Evolutionary conservation across 2,888 invertebrate species (phyloP), one percentile per base, ranked within the genome.

Genomic region (Harmothoe impar): DNA sequence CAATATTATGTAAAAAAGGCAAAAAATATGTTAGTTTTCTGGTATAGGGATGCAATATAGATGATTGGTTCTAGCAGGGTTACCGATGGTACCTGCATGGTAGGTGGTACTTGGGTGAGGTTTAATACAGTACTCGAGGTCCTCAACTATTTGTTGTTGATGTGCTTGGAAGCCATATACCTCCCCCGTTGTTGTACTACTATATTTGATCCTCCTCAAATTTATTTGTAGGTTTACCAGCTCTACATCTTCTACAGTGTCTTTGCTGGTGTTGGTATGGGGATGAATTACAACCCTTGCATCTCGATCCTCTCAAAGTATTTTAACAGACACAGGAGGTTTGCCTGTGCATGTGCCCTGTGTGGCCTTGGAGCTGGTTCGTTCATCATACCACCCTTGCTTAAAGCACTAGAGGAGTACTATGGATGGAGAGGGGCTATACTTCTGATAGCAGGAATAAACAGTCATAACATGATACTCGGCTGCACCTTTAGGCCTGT

Each of bases 341-440:
- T 72, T 0, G 72, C 29, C 15, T 29, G 15, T 72, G 72, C n/a
- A n/a, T 29, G 20, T 15, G 25, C 72, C 20, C 3, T n/a, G 15
- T n/a, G 29, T 29, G 72, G 72, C 0, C 15, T 25, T 5, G 72
- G 72, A 29, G 72, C 25, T 29, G 72, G 72, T 72, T 72, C 72
- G 3, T 29, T 72, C 29, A 29, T 72, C 25, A 29, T 72, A 15
- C 29, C 72, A 29, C 25, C 31, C 25, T 0, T 72, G 3, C 25
- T 72, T 7, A 29, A n/a, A 29, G 25, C 72, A 3, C 25, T 72
- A 25, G 72, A 72, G 31, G 29, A 72, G 20, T 15, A 5, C 29
- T 72, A 29, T 29, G 72, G 72, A 7, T 72, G 72, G 72, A 72
- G 72, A 25, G 72, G 72, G 25, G 72, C 72, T 29, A 25, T 72